These are phyloP conservation scores for Sebastes flavidus DNA, from an alignment of 2,797 vertebrate species.

Conservation along the genomic window DNA sequence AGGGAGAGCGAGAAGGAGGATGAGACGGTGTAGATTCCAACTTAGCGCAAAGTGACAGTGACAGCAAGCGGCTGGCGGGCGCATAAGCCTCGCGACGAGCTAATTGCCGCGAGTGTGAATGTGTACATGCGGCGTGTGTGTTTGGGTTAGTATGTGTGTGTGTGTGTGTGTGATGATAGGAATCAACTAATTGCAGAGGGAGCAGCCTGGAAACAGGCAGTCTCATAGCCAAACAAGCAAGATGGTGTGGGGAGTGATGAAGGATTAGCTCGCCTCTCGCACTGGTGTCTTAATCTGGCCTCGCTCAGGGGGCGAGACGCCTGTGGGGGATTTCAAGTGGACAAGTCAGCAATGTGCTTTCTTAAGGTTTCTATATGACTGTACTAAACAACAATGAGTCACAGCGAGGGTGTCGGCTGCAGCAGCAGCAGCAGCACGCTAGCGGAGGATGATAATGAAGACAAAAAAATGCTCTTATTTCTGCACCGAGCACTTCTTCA, in stretches of 20 bases:
- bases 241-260: conserved; percentile 48
- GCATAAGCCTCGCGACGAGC: conserved; percentile 53
- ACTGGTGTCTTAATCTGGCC: conserved; percentile 68
- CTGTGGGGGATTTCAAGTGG: conserved; percentile 64
- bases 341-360: conserved; percentile 70
- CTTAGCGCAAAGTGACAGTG: conserved; percentile 77
- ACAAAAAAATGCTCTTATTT: conserved; percentile 29
- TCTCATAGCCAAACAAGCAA: conserved; percentile 65
- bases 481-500: conserved; percentile 35
- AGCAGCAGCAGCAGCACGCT: conserved; percentile 9
- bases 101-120: conserved; percentile 65
- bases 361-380: conserved; percentile 39
- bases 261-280: conserved; percentile 69
- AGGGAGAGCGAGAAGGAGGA: conserved; percentile 42
- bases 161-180: conserved; percentile 44
- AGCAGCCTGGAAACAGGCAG: conserved; percentile 37
- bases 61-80: conserved; percentile 65
- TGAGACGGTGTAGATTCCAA: conserved; percentile 51
- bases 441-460: conserved; percentile 47
- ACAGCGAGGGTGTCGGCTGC: conserved; percentile 18
- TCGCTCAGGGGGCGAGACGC: conserved; percentile 23
- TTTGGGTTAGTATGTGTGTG: neutral
- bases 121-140: neutral
- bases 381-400: conserved; percentile 45
- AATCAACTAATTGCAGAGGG: conserved; percentile 68